Conservation (phyloP, 2,888 invertebrate genomes). For the Polymixis lichenea region DNA sequence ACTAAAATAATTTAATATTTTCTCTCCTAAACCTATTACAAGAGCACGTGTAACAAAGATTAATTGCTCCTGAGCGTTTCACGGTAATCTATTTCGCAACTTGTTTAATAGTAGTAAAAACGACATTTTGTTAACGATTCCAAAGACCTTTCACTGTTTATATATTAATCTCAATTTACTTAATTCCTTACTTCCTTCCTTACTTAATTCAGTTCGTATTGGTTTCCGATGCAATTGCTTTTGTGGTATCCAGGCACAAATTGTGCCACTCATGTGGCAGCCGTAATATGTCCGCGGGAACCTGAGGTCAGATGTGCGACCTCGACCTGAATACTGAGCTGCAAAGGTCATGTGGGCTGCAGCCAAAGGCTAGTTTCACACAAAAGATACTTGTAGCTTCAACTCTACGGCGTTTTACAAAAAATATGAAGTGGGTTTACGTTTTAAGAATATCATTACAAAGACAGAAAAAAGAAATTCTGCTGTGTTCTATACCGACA, state of each 20-base stretch:
- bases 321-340: slow-evolving; percentile 79
- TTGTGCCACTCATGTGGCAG: slow-evolving; percentile 61
- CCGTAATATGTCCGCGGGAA: slow-evolving; percentile 68
- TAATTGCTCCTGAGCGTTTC: slow-evolving; percentile 43
- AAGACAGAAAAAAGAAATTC: background rate
- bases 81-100: slow-evolving; percentile 51
- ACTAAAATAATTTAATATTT: slow-evolving; percentile 25
- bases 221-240: slow-evolving; percentile 57
- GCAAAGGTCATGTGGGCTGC: slow-evolving; percentile 76
- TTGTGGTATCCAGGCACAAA: slow-evolving; percentile 60
- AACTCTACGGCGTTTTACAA: slow-evolving; percentile 26
- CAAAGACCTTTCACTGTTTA: slow-evolving; percentile 27
- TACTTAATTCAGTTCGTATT: slow-evolving; percentile 50
- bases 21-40: slow-evolving; percentile 18
- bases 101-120: slow-evolving; percentile 28
- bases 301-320: slow-evolving; percentile 74
- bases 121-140: slow-evolving; percentile 24
- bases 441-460: background rate
- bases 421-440: slow-evolving; percentile 9
- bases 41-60: slow-evolving; percentile 53
- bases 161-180: slow-evolving; percentile 59
- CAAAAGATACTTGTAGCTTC: slow-evolving; percentile 55
- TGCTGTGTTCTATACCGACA: background rate
- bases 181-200: too few relatives aligned
- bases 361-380: slow-evolving; percentile 65